Evolutionary conservation across 1,140 invertebrate species (phyloP).

Genomic region (Drosophila erecta): DNA sequence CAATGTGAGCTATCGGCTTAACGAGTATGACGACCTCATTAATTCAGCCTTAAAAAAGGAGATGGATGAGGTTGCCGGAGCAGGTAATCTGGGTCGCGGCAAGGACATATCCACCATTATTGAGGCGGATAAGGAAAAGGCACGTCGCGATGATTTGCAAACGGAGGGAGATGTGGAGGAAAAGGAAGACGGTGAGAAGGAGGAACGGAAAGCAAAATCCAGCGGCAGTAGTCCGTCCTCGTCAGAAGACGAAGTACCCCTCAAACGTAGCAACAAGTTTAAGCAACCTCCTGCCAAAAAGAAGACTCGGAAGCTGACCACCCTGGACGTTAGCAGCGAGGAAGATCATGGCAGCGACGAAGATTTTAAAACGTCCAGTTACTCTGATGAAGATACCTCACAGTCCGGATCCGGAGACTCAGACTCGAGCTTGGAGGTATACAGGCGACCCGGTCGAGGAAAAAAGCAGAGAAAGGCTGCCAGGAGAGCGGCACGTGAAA

Average conservation of each 20-base stretch:
- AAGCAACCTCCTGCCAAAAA: slow-evolving; percentile 85
- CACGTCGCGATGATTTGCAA: slow-evolving; percentile 71
- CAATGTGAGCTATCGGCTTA: slow-evolving; percentile 93
- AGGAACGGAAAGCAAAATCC: slow-evolving; percentile 15
- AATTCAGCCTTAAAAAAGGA: slow-evolving; percentile 95
- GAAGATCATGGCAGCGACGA: slow-evolving; percentile 93
- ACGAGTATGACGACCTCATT: slow-evolving; percentile 97
- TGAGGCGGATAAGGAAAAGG: slow-evolving; percentile 90
- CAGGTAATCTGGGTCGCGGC: slow-evolving; percentile 92
- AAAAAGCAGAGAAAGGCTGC: slow-evolving; percentile 73
- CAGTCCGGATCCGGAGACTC: slow-evolving; percentile 73
- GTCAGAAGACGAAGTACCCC: slow-evolving; percentile 52
- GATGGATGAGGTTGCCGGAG: slow-evolving; percentile 89
- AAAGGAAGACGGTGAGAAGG: slow-evolving; percentile 84
- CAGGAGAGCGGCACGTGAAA: slow-evolving; percentile 67
- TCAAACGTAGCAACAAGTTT: slow-evolving; percentile 58
- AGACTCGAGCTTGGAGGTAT: slow-evolving; percentile 77
- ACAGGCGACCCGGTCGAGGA: slow-evolving; percentile 59
- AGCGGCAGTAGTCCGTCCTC: slow-evolving; percentile 35
- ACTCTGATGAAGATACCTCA: slow-evolving; percentile 73
- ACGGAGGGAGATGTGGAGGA: slow-evolving; percentile 85
- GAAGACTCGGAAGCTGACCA: slow-evolving; percentile 91
- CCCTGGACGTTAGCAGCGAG: slow-evolving; percentile 92
- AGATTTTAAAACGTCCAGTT: slow-evolving; percentile 90
- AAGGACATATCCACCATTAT: slow-evolving; percentile 96